Conservation (phyloP, 1,140 invertebrate genomes). For the Bathynomus jamesi region DNA sequence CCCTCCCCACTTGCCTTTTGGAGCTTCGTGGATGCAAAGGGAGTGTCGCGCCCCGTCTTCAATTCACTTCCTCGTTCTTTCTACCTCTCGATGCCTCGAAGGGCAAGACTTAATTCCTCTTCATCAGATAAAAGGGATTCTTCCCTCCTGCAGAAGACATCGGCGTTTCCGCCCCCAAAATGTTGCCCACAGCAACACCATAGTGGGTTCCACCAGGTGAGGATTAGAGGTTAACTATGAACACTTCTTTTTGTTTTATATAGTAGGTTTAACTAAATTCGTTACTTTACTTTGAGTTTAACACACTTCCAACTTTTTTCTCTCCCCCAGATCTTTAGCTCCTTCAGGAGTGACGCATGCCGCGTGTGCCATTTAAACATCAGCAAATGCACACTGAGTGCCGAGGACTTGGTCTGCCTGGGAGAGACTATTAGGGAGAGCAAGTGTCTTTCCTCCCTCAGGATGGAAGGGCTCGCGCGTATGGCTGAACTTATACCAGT, state of each 20-base stretch:
- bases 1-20: constrained; percentile 23
- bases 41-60: constrained; percentile 32
- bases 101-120: constrained; percentile 29
- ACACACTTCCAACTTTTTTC: too few relatives aligned
- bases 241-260: neutral
- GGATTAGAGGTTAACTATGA: neutral
- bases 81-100: constrained; percentile 33
- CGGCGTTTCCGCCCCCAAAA: constrained; percentile 34
- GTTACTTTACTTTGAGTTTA: too few relatives aligned
- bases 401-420: constrained; percentile 50
- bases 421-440: constrained; percentile 50
- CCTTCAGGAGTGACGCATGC: constrained; percentile 46
- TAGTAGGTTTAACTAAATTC: neutral
- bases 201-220: constrained; percentile 36
- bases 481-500: constrained; percentile 48
- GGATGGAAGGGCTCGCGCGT: constrained; percentile 48
- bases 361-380: constrained; percentile 50
- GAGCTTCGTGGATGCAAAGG: constrained; percentile 35
- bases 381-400: constrained; percentile 44
- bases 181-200: constrained; percentile 30
- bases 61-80: constrained; percentile 35
- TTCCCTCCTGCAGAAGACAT: constrained; percentile 27
- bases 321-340: constrained; percentile 39
- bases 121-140: constrained; percentile 32
- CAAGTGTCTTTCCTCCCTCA: constrained; percentile 47